Conservation (phyloP, 2,888 invertebrate genomes). For the Archips xylosteana region DNA sequence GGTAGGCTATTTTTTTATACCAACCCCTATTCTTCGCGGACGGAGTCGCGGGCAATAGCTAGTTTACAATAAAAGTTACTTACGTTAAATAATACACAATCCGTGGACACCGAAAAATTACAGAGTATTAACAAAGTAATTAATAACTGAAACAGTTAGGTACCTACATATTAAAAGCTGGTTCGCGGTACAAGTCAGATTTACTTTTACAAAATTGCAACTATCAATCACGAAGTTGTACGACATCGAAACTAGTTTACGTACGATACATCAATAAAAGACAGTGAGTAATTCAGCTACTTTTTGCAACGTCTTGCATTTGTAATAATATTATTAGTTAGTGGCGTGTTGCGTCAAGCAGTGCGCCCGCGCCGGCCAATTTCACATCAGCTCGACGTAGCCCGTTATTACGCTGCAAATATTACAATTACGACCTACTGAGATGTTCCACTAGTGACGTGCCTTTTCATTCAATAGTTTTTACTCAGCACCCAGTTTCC, state of each 20-base stretch:
- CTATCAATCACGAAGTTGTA: conserved; percentile 37
- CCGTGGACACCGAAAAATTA: background rate
- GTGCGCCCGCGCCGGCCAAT: conserved; percentile 46
- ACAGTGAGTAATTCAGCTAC: conserved; percentile 39
- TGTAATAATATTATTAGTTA: conserved; percentile 43
- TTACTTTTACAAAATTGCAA: conserved; percentile 22
- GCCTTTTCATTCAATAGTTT: conserved; percentile 46
- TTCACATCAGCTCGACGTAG: conserved; percentile 46
- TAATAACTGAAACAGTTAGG: background rate
- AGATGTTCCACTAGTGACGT: conserved; percentile 44
- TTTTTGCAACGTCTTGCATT: conserved; percentile 38
- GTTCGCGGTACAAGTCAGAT: conserved; percentile 4
- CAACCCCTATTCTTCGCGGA: too few species aligned
- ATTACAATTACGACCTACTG: conserved; percentile 45
- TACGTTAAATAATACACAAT: too few species aligned
- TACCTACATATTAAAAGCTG: background rate
- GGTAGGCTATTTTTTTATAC: too few species aligned
- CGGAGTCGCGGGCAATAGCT: too few species aligned
- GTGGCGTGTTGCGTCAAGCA: conserved; percentile 42
- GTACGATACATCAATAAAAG: conserved; percentile 31
- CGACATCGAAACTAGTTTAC: conserved; percentile 26
- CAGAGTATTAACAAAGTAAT: background rate
- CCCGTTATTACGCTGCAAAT: conserved; percentile 46
- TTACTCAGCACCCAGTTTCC: conserved; percentile 45
- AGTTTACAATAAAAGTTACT: background rate